A percentile compares a stretch with the other conserved stretches of the same genome.
Evolutionary conservation across 2,797 vertebrate species (phyloP).

Genomic region (Chanos chanos): DNA sequence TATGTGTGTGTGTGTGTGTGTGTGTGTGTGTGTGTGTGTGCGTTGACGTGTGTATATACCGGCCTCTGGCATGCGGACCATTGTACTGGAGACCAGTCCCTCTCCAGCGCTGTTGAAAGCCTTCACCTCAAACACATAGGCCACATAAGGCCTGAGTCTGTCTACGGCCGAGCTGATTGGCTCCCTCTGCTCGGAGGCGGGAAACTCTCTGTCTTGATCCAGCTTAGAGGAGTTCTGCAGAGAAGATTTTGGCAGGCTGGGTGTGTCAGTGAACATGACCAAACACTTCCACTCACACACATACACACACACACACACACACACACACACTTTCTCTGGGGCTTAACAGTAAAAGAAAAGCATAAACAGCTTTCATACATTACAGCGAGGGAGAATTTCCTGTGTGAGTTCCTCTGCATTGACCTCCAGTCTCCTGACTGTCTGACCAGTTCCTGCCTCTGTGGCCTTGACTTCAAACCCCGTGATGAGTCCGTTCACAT

Average conservation of each 20-base stretch:
- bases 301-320: background rate
- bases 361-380: constrained; percentile 71
- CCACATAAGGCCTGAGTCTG: constrained; percentile 84
- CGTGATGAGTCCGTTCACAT: constrained; percentile 94
- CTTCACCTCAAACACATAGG: constrained; percentile 96
- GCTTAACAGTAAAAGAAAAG: background rate
- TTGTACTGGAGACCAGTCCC: constrained; percentile 89
- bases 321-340: background rate
- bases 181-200: constrained; percentile 83
- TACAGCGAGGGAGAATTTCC: constrained; percentile 88
- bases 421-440: constrained; percentile 80
- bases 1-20: background rate
- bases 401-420: constrained; percentile 89
- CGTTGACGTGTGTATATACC: constrained; percentile 62
- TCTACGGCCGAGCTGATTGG: constrained; percentile 87
- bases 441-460: constrained; percentile 79
- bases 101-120: constrained; percentile 89
- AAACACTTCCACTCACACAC: constrained; percentile 9
- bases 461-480: constrained; percentile 93
- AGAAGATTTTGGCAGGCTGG: constrained; percentile 79
- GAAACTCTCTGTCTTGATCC: constrained; percentile 63
- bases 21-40: constrained; percentile 1
- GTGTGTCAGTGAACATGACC: constrained; percentile 87
- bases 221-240: constrained; percentile 56
- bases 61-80: constrained; percentile 93